phyloP scores from a whole-genome alignment of 2,113 vertebrate genomes.

The Phasianus colchicus region DNA sequence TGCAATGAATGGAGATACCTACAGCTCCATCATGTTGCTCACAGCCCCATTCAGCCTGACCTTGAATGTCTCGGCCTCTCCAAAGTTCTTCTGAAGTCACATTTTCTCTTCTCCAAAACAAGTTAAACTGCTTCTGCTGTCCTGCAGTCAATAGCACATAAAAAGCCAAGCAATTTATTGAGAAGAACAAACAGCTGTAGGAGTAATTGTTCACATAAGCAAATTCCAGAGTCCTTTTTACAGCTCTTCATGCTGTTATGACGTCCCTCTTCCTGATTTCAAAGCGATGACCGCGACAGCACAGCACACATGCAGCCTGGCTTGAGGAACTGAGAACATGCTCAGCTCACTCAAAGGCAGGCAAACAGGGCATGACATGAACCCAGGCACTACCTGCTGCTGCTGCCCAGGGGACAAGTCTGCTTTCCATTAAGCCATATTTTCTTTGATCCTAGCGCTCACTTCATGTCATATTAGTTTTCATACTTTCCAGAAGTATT shows the following conservation, averaged over 20 bases:
- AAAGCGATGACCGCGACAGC: background rate
- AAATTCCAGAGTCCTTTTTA: background rate
- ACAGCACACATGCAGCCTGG: background rate
- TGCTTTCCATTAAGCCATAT: background rate
- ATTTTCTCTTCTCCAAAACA: background rate
- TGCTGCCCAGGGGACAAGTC: background rate
- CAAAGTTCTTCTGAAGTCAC: background rate
- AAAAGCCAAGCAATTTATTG: background rate
- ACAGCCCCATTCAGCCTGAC: too few relatives aligned
- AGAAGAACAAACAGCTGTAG: background rate
- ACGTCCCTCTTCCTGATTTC: background rate
- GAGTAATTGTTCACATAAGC: background rate
- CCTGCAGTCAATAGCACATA: background rate
- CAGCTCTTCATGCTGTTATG: background rate
- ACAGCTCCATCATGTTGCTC: too few relatives aligned
- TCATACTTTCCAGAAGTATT: background rate
- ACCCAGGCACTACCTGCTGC: too few relatives aligned
- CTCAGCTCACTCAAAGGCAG: background rate
- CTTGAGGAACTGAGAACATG: background rate
- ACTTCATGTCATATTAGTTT: background rate
- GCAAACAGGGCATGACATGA: fast-evolving
- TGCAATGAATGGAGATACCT: too few relatives aligned
- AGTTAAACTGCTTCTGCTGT: background rate
- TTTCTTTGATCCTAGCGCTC: background rate
- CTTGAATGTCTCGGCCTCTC: too few relatives aligned